phyloP scores from a whole-genome alignment of 1,140 invertebrate species.

The Ylistrum balloti region DNA sequence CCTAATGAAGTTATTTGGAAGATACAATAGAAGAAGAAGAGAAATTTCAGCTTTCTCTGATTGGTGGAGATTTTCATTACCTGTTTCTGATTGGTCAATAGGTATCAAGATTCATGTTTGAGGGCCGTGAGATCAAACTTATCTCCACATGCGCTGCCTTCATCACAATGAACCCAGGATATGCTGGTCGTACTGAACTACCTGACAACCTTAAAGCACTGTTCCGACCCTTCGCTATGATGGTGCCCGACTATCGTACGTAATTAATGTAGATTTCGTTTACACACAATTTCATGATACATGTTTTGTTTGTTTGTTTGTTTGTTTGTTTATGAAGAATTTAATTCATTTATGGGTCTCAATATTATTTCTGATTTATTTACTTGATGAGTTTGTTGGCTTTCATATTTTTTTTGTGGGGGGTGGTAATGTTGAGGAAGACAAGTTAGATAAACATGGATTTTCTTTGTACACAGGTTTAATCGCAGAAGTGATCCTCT shows the following conservation, averaged over 20 bases:
- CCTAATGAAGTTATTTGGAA: too few relatives aligned
- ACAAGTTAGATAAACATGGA: too few relatives aligned
- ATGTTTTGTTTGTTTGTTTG: too few relatives aligned
- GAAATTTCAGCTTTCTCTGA: not conserved
- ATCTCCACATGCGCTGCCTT: conserved; percentile 81
- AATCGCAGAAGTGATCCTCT: conserved; percentile 95
- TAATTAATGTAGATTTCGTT: too few relatives aligned
- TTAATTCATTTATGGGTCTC: too few relatives aligned
- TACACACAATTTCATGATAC: too few relatives aligned
- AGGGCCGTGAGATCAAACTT: conserved; percentile 83
- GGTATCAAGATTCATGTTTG: conserved; percentile 82
- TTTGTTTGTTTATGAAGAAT: too few relatives aligned
- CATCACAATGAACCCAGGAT: conserved; percentile 89
- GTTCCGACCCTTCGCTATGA: conserved; percentile 95
- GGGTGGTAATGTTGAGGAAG: too few relatives aligned
- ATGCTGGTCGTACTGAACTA: conserved; percentile 90
- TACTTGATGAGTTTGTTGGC: too few relatives aligned
- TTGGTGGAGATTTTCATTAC: not conserved
- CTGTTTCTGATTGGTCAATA: not conserved
- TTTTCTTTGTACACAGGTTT: conserved; percentile 84
- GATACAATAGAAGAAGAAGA: too few relatives aligned
- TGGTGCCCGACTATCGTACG: conserved; percentile 94
- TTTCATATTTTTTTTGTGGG: not conserved
- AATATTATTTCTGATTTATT: too few relatives aligned
- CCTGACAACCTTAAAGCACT: conserved; percentile 86